Evolutionary conservation across 1,140 invertebrate genomes (phyloP).

Genomic region (Antheraea pernyi): DNA sequence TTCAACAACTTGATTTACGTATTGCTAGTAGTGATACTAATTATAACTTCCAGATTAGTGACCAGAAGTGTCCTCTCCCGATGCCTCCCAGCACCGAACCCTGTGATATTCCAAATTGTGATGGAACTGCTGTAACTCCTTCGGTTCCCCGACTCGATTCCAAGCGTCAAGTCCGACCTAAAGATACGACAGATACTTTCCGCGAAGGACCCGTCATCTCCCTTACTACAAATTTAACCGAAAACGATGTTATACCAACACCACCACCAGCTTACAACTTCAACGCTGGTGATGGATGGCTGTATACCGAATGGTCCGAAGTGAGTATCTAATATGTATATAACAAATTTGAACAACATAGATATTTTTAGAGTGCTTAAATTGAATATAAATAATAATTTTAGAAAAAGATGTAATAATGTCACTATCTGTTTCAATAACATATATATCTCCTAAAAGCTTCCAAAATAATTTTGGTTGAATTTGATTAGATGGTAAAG

Average conservation of each 20-base stretch:
- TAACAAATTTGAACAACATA: too few relatives aligned
- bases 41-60: constrained; percentile 63
- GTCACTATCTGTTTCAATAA: too few relatives aligned
- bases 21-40: not conserved
- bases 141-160: constrained; percentile 52
- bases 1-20: not conserved
- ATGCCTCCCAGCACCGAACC: constrained; percentile 64
- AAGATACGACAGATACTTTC: constrained; percentile 58
- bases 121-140: constrained; percentile 43
- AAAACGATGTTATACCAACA: constrained; percentile 47
- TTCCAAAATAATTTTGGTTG: too few relatives aligned
- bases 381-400: too few relatives aligned
- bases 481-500: too few relatives aligned
- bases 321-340: constrained; percentile 28
- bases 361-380: too few relatives aligned
- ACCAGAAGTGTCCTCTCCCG: constrained; percentile 69
- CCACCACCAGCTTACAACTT: constrained; percentile 49
- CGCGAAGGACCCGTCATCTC: constrained; percentile 58
- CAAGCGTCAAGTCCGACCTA: constrained; percentile 58
- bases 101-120: constrained; percentile 69
- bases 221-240: constrained; percentile 48
- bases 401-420: too few relatives aligned
- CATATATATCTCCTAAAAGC: too few relatives aligned
- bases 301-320: constrained; percentile 71
- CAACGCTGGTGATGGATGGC: constrained; percentile 63